Conservation (phyloP, 1,140 invertebrate species). For the Calosoma granatense region DNA sequence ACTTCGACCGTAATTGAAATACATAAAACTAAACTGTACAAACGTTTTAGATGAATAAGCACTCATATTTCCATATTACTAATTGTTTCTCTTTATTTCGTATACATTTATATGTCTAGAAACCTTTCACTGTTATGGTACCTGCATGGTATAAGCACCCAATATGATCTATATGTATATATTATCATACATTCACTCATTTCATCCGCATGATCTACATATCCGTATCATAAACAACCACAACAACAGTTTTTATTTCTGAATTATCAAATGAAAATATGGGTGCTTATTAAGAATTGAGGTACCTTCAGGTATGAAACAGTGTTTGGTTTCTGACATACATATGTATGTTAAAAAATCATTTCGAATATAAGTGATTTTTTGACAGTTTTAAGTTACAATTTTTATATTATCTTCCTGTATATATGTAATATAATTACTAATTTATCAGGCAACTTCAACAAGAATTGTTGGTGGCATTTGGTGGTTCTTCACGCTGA, state of each 20-base stretch:
- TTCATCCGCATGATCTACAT: background rate
- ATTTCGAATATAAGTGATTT: too few species aligned
- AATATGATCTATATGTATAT: too few species aligned
- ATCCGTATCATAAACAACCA: background rate
- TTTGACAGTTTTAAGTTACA: too few species aligned
- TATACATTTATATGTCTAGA: background rate
- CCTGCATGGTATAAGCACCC: background rate
- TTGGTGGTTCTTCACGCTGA: slow-evolving; percentile 87
- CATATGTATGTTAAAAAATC: background rate
- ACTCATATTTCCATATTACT: slow-evolving; percentile 16
- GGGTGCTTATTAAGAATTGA: background rate
- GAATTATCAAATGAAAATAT: slow-evolving; percentile 1
- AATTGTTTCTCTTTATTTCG: background rate
- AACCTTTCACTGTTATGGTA: background rate
- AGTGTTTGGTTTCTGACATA: background rate
- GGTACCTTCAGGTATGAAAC: background rate
- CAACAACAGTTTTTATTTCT: background rate
- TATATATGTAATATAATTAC: background rate
- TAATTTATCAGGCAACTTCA: slow-evolving; percentile 46
- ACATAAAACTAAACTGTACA: background rate
- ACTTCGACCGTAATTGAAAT: too few species aligned
- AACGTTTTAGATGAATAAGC: slow-evolving; percentile 29
- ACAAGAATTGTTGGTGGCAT: slow-evolving; percentile 66
- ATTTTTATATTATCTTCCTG: too few species aligned
- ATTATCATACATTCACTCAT: too few species aligned